phyloP scores from a whole-genome alignment of 1,140 invertebrate species.

The Cheumatopsyche charites region DNA sequence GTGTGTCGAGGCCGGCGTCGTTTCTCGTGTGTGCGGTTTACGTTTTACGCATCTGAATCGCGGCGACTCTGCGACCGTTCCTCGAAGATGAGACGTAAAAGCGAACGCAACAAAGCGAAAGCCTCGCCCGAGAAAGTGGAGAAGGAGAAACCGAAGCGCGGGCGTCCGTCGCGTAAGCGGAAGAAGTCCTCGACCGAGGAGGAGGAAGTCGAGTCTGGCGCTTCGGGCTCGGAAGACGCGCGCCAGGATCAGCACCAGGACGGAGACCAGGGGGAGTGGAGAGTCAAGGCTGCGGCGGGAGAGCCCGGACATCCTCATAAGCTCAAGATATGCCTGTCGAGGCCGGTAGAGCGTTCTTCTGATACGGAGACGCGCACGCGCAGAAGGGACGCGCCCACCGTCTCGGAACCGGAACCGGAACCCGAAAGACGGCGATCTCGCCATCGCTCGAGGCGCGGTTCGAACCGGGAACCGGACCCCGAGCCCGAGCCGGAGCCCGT shows the following conservation, averaged over 20 bases:
- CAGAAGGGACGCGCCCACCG: constrained; percentile 31
- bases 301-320: constrained; percentile 45
- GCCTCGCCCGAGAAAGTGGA: constrained; percentile 35
- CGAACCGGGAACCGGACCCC: constrained; percentile 6
- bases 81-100: constrained; percentile 43
- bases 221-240: neutral
- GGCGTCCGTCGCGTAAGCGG: constrained; percentile 39
- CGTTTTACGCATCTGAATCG: no score
- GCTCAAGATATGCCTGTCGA: constrained; percentile 45
- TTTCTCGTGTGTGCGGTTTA: neutral
- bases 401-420: neutral
- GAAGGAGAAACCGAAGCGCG: constrained; percentile 43
- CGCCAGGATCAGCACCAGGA: neutral
- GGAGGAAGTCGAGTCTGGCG: constrained; percentile 34
- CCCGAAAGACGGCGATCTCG: constrained; percentile 34
- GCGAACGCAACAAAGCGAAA: constrained; percentile 45
- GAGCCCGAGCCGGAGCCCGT: constrained; percentile 9
- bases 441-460: constrained; percentile 40
- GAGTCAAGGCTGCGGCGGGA: constrained; percentile 41
- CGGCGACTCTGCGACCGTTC: no score
- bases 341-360: constrained; percentile 34
- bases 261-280: constrained; percentile 40
- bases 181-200: constrained; percentile 47
- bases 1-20: no score
- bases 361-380: constrained; percentile 38